A percentile compares a stretch with the other conserved stretches of the same genome.
Evolutionary conservation across 2,888 invertebrate genomes (phyloP).

Genomic region (Himalopsyche japonica): DNA sequence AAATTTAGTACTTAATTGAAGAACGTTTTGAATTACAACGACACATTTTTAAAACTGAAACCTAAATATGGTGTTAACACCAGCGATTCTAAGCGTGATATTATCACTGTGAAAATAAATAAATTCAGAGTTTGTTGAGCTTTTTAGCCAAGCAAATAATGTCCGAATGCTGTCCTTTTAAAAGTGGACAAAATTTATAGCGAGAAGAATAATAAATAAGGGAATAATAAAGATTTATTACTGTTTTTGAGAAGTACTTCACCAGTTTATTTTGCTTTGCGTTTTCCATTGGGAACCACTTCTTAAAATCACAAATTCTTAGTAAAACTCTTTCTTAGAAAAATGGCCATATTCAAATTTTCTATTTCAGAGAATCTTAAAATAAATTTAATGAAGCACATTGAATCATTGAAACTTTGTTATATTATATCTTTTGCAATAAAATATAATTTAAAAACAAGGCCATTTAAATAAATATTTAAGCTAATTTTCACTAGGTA

Average conservation of each 20-base stretch:
- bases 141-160: background rate
- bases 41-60: no score
- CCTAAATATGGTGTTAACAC: background rate
- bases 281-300: background rate
- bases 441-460: no score
- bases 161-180: background rate
- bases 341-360: background rate
- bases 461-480: no score
- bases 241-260: background rate
- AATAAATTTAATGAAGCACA: no score
- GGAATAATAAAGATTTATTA: background rate
- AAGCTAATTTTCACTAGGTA: no score
- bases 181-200: background rate
- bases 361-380: no score
- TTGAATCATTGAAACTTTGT: no score
- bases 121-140: background rate
- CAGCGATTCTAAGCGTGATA: background rate
- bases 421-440: no score
- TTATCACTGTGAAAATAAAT: background rate
- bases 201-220: background rate
- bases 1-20: no score
- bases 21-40: no score
- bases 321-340: background rate
- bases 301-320: background rate
- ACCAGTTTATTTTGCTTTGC: background rate